Base-by-base conservation (phyloP, 2,888 invertebrate genomes). In the Orthonychiurus folsomi region DNA sequence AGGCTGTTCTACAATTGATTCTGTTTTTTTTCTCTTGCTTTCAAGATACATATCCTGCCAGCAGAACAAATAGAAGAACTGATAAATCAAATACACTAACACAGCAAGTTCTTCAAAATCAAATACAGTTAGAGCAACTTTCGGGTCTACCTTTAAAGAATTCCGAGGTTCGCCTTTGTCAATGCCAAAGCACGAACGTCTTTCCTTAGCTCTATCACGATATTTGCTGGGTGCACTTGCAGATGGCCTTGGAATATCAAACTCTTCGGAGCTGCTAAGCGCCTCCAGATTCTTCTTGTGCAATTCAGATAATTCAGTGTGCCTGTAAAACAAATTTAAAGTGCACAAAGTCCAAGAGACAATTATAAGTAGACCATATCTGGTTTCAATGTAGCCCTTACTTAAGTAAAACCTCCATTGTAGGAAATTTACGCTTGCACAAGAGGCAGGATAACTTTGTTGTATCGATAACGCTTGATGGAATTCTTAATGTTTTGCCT, bases 391-490 rank as follows among this genome's bases (percentile, higher is more conserved):
- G n/a, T n/a, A n/a, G n/a, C n/a, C n/a, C n/a, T n/a, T n/a, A n/a
- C n/a, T n/a, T n/a, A n/a, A n/a, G n/a, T n/a, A n/a, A n/a, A n/a
- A n/a, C n/a, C n/a, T n/a, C n/a, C n/a, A n/a, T n/a, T n/a, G n/a
- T n/a, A n/a, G n/a, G n/a, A 76, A 99, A 94, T 75, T 93, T 92
- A 58, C 99, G 81, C 77, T 96, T 96, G 77, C 99, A 99, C 15
- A 99, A 80, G 24, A 96, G 80, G 75, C 99, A 99, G 0, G 94
- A 92, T 55, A 95, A 79, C 77, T 93, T 95, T 1, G 81, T 81
- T 84, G 89, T 92, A 78, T 97, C 96, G 3, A 92, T 61, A 55
- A 73, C n/a, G n/a, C n/a, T n/a, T n/a, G n/a, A n/a, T n/a, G n/a
- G n/a, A n/a, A n/a, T n/a, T n/a, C n/a, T n/a, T n/a, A n/a, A n/a